These are phyloP conservation scores for Erannis defoliaria DNA, from an alignment of 2,888 invertebrate species.

Conservation along the genomic window DNA sequence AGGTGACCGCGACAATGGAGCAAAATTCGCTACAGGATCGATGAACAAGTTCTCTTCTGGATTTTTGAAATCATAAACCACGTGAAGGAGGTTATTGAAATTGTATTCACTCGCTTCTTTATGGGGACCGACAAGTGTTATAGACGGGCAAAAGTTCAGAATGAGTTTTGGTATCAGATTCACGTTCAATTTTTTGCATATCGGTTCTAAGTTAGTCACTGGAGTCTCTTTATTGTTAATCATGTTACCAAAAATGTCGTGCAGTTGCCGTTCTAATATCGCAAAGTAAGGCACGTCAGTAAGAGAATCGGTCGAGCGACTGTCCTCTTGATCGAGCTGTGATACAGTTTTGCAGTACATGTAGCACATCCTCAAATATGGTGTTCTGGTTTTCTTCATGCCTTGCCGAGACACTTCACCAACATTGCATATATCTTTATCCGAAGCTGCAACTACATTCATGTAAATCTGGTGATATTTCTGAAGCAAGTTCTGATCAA, in stretches of 20 bases:
- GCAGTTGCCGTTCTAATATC: conserved; percentile 83
- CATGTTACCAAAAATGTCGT: conserved; percentile 88
- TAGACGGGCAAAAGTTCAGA: conserved; percentile 90
- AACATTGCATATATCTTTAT: conserved; percentile 78
- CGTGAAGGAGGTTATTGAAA: conserved; percentile 73
- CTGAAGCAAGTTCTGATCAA: conserved; percentile 71
- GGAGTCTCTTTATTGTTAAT: conserved; percentile 89
- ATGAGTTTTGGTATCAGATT: conserved; percentile 91
- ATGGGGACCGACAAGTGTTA: conserved; percentile 76
- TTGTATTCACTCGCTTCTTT: conserved; percentile 73
- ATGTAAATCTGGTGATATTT: conserved; percentile 82
- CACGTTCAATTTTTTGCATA: conserved; percentile 90
- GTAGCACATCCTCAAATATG: conserved; percentile 85
- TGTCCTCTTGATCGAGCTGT: conserved; percentile 77
- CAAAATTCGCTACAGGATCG: conserved; percentile 76
- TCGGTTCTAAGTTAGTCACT: conserved; percentile 89
- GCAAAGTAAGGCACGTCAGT: conserved; percentile 78
- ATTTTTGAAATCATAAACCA: conserved; percentile 77
- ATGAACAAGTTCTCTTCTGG: conserved; percentile 81
- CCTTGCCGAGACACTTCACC: conserved; percentile 72
- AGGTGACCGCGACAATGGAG: conserved; percentile 76
- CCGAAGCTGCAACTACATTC: conserved; percentile 80
- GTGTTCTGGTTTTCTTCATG: conserved; percentile 72
- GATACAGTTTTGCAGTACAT: conserved; percentile 87
- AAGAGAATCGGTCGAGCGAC: conserved; percentile 55